These are phyloP conservation scores for Atherix ibis DNA, from an alignment of 2,888 invertebrate genomes.

Conservation along the genomic window DNA sequence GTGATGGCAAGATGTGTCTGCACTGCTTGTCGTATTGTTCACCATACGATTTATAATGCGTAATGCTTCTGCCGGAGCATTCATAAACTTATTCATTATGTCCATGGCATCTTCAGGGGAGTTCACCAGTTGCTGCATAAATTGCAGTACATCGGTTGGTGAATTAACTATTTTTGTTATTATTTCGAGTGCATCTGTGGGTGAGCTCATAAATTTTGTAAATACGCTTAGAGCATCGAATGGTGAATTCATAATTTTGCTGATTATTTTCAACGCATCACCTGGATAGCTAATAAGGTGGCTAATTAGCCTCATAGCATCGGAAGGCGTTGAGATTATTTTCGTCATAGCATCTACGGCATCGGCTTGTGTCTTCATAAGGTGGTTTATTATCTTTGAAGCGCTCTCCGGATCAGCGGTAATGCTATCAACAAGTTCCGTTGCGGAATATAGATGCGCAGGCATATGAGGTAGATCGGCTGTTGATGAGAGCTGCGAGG, in stretches of 20 bases:
- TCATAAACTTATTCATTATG: slow-evolving; percentile 33
- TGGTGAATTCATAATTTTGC: slow-evolving; percentile 33
- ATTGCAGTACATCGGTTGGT: slow-evolving; percentile 30
- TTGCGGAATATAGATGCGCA: slow-evolving; percentile 1
- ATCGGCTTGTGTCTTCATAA: slow-evolving; percentile 29
- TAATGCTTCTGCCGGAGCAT: slow-evolving; percentile 30
- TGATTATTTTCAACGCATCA: slow-evolving; percentile 31
- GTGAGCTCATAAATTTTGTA: slow-evolving; percentile 33
- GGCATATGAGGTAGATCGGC: background rate
- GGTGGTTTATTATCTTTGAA: slow-evolving; percentile 26
- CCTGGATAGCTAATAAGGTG: slow-evolving; percentile 31
- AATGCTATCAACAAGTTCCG: slow-evolving; percentile 28
- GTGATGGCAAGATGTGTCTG: slow-evolving; percentile 1
- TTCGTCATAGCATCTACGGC: slow-evolving; percentile 26
- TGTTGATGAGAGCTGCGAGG: slow-evolving; percentile 9
- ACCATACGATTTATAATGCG: slow-evolving; percentile 29
- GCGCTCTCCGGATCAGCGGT: slow-evolving; percentile 28
- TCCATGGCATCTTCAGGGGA: slow-evolving; percentile 32
- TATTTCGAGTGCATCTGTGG: slow-evolving; percentile 33
- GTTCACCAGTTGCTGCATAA: slow-evolving; percentile 29
- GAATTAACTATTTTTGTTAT: slow-evolving; percentile 32
- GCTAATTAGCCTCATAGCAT: slow-evolving; percentile 28
- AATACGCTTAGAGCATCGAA: slow-evolving; percentile 33
- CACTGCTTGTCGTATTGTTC: slow-evolving; percentile 7
- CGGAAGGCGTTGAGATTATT: slow-evolving; percentile 29